These are phyloP conservation scores for Actenoides hombroni DNA, from an alignment of 2,113 vertebrate species.

Conservation along the genomic window DNA sequence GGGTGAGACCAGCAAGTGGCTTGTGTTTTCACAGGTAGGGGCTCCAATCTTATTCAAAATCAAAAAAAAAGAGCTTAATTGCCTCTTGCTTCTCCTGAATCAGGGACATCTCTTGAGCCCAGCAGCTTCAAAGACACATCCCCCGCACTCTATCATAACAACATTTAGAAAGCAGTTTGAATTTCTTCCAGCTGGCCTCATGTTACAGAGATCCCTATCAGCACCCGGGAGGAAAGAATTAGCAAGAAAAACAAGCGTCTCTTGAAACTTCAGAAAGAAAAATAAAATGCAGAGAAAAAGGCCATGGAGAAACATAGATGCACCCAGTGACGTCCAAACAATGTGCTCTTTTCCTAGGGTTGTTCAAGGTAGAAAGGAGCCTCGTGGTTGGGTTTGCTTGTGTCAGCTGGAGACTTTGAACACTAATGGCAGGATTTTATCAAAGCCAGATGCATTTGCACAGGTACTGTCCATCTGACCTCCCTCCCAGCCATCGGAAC, in stretches of 20 bases:
- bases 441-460: neutral
- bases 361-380: slow-evolving; percentile 33
- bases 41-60: neutral
- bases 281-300: slow-evolving; percentile 32
- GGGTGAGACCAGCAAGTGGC: neutral
- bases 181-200: slow-evolving; percentile 43
- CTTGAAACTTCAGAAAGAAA: slow-evolving; percentile 51
- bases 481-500: neutral
- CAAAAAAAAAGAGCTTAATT: neutral
- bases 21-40: neutral
- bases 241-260: slow-evolving; percentile 23
- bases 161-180: slow-evolving; percentile 49
- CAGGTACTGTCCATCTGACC: neutral
- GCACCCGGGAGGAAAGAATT: slow-evolving; percentile 47
- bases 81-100: slow-evolving; percentile 9
- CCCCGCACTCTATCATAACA: slow-evolving; percentile 42
- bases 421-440: neutral
- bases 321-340: neutral
- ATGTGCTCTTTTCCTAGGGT: slow-evolving; percentile 1
- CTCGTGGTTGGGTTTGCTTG: neutral
- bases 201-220: slow-evolving; percentile 52
- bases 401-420: slow-evolving; percentile 6
- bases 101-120: neutral
- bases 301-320: neutral
- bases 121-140: slow-evolving; percentile 55